Percentiles rank a stretch among this genome's conserved stretches.
These are phyloP conservation scores for Mycteria americana DNA, from an alignment of 2,797 vertebrate genomes.

Conservation along the genomic window DNA sequence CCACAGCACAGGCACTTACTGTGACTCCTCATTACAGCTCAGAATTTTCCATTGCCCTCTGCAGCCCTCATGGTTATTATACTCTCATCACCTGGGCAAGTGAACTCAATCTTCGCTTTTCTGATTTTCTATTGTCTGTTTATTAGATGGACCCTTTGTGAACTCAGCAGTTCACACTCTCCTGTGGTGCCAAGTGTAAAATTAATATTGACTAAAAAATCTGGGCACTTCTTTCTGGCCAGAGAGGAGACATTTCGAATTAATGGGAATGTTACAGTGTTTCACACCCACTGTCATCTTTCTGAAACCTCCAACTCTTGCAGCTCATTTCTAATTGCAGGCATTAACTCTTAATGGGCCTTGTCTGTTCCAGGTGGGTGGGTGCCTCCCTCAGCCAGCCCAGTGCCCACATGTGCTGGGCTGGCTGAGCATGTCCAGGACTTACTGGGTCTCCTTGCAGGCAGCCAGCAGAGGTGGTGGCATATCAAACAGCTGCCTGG, in stretches of 20 bases:
- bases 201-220: slow-evolving; percentile 74
- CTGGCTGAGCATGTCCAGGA: neutral
- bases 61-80: slow-evolving; percentile 52
- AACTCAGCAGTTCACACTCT: slow-evolving; percentile 63
- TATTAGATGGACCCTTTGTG: slow-evolving; percentile 64
- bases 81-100: slow-evolving; percentile 7
- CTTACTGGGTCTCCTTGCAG: neutral
- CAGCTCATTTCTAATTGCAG: slow-evolving; percentile 26
- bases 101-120: slow-evolving; percentile 46
- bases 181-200: slow-evolving; percentile 72
- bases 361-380: neutral
- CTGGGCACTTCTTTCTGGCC: slow-evolving; percentile 58
- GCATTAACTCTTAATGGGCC: slow-evolving; percentile 54
- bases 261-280: slow-evolving; percentile 57
- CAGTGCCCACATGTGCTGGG: neutral
- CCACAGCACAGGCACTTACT: neutral
- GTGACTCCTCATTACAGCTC: slow-evolving; percentile 17
- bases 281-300: slow-evolving; percentile 54
- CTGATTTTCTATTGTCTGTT: slow-evolving; percentile 65
- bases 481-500: neutral
- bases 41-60: slow-evolving; percentile 51
- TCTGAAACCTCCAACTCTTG: slow-evolving; percentile 30
- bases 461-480: neutral
- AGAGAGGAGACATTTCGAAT: slow-evolving; percentile 51
- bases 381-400: neutral